phyloP scores from a whole-genome alignment of 2,113 vertebrate genomes.

The Clarias batrachus region DNA sequence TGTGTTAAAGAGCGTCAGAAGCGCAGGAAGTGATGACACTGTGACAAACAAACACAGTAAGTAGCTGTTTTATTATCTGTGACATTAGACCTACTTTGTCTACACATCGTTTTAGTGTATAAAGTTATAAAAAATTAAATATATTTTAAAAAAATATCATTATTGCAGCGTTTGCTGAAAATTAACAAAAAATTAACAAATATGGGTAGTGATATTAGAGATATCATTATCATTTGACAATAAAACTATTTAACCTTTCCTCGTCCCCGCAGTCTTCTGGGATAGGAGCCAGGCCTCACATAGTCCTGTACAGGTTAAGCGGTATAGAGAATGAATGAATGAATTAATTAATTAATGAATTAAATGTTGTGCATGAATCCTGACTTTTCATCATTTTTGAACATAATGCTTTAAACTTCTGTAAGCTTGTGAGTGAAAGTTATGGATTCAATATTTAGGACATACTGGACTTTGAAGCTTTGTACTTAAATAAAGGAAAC shows the following conservation, averaged over 20 bases:
- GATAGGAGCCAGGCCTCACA: too few species aligned
- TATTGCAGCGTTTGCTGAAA: not conserved
- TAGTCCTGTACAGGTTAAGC: too few species aligned
- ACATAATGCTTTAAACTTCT: not conserved
- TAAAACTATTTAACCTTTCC: not conserved
- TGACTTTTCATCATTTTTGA: not conserved
- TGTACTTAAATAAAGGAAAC: not conserved
- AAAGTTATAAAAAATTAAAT: too few species aligned
- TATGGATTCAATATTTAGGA: not conserved
- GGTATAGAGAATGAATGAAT: too few species aligned
- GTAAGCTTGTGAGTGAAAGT: not conserved
- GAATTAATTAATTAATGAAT: not conserved
- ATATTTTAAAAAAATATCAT: too few species aligned
- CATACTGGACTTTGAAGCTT: not conserved
- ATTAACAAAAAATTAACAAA: not conserved
- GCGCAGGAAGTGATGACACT: conserved; percentile 37
- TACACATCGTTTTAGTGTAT: too few species aligned
- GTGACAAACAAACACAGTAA: conserved; percentile 42
- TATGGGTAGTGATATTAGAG: not conserved
- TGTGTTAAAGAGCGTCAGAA: not conserved
- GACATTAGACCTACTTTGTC: not conserved
- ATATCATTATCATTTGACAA: not conserved
- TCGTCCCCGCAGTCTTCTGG: too few species aligned
- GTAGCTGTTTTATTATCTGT: not conserved
- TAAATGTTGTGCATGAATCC: not conserved